Base-by-base conservation (phyloP, 2,888 invertebrate genomes). In the Melipona beecheii region DNA sequence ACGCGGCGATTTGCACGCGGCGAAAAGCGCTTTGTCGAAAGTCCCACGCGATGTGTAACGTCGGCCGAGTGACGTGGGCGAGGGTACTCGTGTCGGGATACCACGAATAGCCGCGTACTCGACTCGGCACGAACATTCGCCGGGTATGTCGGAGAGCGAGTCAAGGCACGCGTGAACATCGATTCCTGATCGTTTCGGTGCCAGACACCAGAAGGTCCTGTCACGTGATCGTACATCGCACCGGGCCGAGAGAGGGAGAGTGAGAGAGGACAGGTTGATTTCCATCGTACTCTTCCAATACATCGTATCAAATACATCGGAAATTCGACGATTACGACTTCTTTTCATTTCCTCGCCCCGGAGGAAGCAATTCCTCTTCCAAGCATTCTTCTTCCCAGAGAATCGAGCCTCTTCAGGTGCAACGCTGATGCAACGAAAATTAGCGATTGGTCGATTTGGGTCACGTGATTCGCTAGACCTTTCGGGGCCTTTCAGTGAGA, bases 191-290 rank as follows among this genome's bases (percentile, higher is more conserved):
- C 85, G 86, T 84, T 79, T 85, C 86, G 88, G 91, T 91, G 87
- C 90, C 91, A 91, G 91, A 90, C 90, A 91, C 92, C 92, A 90
- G 86, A 90, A 90, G 88, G 86, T 87, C 86, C 89, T 90, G 87
- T 87, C 83, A 84, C 75, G 81, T 65, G 76, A 83, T 83, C 80
- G 75, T 83, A 82, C 81, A 86, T 87, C 72, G 81, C 84, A 49
- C 52, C 64, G 71, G 50, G 54, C 17, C 52, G 11, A 9, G 9
- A 43, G 52, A n/a, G n/a, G n/a, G 56, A 43, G 66, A 62, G 60
- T 60, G 78, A 62, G 78, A 69, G 73, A 60, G 82, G 77, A 69
- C 75, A 73, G 75, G 68, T 65, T 74, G 83, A 79, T 83, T 84
- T 83, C 84, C 72, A 83, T 83, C 83, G 75, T 75, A 75, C 64